These are phyloP conservation scores for Mesitornis unicolor DNA, from an alignment of 2,113 vertebrate genomes.

Conservation along the genomic window DNA sequence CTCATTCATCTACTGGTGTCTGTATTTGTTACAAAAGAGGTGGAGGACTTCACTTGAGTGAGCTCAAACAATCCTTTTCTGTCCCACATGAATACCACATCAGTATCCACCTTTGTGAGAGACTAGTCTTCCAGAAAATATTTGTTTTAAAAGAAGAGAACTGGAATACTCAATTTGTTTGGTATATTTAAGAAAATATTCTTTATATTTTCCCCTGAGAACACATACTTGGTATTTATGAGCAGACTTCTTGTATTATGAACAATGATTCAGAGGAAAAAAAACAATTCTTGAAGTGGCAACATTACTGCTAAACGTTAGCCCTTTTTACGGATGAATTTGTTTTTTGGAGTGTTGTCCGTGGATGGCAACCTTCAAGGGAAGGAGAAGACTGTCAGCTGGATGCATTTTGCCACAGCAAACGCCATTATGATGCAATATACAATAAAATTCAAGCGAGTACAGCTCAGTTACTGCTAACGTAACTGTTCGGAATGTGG, in stretches of 20 bases:
- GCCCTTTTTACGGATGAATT: neutral
- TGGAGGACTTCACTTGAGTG: conserved; percentile 54
- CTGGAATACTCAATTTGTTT: conserved; percentile 1
- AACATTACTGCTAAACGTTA: neutral
- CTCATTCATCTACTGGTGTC: conserved; percentile 45
- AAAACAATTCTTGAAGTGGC: neutral
- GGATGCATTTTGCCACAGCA: neutral
- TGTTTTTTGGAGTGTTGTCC: neutral
- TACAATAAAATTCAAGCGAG: neutral
- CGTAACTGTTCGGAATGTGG: rapidly evolving
- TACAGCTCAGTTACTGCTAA: neutral
- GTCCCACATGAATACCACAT: conserved; percentile 32
- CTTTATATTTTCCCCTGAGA: conserved; percentile 1
- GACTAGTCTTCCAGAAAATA: conserved; percentile 52
- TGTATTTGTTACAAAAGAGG: conserved; percentile 40
- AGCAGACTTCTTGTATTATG: neutral
- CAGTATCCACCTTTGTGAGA: conserved; percentile 34
- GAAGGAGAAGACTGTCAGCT: neutral
- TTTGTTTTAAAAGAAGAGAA: conserved; percentile 42
- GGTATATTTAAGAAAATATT: conserved; percentile 6
- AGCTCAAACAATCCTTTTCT: conserved; percentile 55
- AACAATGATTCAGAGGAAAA: neutral
- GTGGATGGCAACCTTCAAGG: neutral
- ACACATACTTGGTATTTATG: neutral
- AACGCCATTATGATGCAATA: neutral